These are phyloP conservation scores for Drosophila obscura DNA, from an alignment of 1,140 invertebrate species.

Conservation along the genomic window DNA sequence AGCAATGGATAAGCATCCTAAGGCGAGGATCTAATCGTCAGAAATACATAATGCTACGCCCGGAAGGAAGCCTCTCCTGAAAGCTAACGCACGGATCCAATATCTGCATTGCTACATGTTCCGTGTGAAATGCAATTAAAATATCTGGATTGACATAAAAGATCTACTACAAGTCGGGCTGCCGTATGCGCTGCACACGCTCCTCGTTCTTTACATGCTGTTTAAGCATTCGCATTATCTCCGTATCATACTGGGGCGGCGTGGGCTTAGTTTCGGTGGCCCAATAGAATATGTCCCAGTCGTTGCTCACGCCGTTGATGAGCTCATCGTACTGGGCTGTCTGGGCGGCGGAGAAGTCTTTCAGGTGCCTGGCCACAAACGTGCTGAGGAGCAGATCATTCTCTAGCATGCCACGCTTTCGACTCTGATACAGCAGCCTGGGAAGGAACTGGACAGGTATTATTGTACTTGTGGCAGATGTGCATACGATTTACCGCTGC, in stretches of 20 bases:
- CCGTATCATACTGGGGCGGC: constrained; percentile 93
- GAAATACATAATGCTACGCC: too few relatives aligned
- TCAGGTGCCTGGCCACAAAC: constrained; percentile 94
- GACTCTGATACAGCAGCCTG: constrained; percentile 96
- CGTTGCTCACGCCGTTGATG: constrained; percentile 97
- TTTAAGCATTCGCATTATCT: constrained; percentile 94
- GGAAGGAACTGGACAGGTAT: background rate
- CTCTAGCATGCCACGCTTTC: constrained; percentile 98
- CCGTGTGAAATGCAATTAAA: background rate
- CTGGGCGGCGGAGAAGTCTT: constrained; percentile 89
- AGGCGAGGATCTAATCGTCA: too few relatives aligned
- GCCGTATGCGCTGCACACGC: constrained; percentile 87
- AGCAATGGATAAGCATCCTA: background rate
- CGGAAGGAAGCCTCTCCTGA: too few relatives aligned
- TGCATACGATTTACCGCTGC: constrained; percentile 48
- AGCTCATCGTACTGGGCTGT: constrained; percentile 93
- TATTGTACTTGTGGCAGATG: too few relatives aligned
- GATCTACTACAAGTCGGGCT: constrained; percentile 86
- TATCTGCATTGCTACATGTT: background rate
- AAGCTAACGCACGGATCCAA: too few relatives aligned
- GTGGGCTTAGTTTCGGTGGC: constrained; percentile 91
- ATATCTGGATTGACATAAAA: background rate
- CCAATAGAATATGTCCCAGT: constrained; percentile 99
- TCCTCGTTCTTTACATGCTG: constrained; percentile 92
- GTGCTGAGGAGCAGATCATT: constrained; percentile 97